These are phyloP conservation scores for Psylliodes chrysocephalus DNA, from an alignment of 2,888 invertebrate species.

Conservation along the genomic window DNA sequence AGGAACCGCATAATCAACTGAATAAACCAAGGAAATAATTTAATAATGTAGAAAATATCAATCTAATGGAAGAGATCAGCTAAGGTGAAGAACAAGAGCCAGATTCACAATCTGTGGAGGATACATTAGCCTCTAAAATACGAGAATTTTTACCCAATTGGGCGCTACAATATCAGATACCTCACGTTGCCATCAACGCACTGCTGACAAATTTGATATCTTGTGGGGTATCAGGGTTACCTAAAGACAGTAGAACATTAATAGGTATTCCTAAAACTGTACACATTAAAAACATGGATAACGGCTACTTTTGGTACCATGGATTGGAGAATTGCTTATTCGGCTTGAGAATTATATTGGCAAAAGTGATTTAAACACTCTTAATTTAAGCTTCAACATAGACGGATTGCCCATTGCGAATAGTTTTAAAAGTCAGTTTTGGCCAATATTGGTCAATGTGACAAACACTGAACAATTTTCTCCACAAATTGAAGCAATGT, in stretches of 20 bases:
- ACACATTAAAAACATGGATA: conserved; percentile 6
- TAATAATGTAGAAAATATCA: neutral
- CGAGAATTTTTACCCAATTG: conserved; percentile 11
- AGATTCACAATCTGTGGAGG: conserved; percentile 8
- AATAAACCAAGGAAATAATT: too few species aligned
- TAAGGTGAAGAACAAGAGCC: conserved; percentile 13
- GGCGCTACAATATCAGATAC: conserved; percentile 15
- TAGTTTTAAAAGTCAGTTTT: conserved; percentile 15
- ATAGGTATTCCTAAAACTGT: conserved; percentile 14
- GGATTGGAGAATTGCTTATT: conserved; percentile 14
- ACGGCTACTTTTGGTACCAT: conserved; percentile 15
- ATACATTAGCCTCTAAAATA: conserved; percentile 1
- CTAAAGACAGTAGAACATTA: conserved; percentile 11
- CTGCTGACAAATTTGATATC: conserved; percentile 12
- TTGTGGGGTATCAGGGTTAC: conserved; percentile 16
- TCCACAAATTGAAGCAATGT: conserved; percentile 10
- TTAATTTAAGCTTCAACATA: conserved; percentile 21
- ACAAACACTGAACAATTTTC: conserved; percentile 6
- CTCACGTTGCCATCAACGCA: conserved; percentile 3
- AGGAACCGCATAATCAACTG: neutral
- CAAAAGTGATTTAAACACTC: neutral
- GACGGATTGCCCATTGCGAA: conserved; percentile 21
- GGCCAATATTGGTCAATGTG: conserved; percentile 21
- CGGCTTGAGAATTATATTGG: conserved; percentile 12
- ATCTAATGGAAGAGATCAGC: neutral